These are phyloP conservation scores for Smittia sp. DNA, from an alignment of 2,888 invertebrate species.

Conservation along the genomic window DNA sequence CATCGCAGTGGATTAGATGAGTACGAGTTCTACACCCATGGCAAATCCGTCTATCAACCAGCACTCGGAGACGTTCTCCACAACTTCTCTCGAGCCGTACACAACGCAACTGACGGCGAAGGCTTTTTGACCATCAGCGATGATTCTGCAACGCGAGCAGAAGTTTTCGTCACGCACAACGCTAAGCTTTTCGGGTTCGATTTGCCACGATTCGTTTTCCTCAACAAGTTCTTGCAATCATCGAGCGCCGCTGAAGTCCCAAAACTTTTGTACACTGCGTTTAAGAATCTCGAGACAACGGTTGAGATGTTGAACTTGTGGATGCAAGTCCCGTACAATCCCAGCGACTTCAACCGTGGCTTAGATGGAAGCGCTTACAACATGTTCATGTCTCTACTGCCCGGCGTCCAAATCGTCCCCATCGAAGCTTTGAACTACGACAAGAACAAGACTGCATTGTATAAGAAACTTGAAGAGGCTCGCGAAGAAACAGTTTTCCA, in stretches of 20 bases:
- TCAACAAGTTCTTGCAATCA: neutral
- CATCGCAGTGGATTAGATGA: constrained; percentile 48
- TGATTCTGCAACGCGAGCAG: constrained; percentile 47
- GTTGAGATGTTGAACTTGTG: neutral
- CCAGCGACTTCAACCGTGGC: constrained; percentile 29
- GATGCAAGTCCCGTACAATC: constrained; percentile 13
- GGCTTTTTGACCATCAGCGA: constrained; percentile 53
- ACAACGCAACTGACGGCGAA: constrained; percentile 56
- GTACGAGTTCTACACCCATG: constrained; percentile 65
- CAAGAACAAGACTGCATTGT: constrained; percentile 44
- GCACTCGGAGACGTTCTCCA: constrained; percentile 60
- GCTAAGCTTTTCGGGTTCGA: constrained; percentile 48
- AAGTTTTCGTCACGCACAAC: constrained; percentile 46
- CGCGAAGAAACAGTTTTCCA: constrained; percentile 62
- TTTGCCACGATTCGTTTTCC: constrained; percentile 43
- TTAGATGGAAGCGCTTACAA: constrained; percentile 55
- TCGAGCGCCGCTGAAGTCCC: constrained; percentile 43
- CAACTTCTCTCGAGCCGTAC: constrained; percentile 63
- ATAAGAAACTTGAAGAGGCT: constrained; percentile 50
- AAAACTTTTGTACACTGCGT: constrained; percentile 45
- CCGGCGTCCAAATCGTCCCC: constrained; percentile 69
- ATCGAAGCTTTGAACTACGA: constrained; percentile 48
- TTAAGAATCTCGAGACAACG: constrained; percentile 44
- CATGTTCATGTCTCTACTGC: constrained; percentile 71
- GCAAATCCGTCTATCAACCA: constrained; percentile 63